Conservation (phyloP, 1,140 invertebrate species). For the Pseudomyrmex pallidus region DNA sequence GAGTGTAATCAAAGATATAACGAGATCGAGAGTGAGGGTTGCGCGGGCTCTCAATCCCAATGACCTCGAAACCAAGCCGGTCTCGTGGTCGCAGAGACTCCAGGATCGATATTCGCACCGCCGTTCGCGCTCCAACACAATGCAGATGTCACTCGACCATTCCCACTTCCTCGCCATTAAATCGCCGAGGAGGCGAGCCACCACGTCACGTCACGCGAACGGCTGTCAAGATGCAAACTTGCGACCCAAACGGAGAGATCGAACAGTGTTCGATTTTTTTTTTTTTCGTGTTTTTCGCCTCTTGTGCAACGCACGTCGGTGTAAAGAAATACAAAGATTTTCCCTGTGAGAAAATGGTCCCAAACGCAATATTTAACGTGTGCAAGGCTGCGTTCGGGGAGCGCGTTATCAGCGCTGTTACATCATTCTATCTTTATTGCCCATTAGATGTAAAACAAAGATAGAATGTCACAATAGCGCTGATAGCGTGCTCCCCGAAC, state of each 20-base stretch:
- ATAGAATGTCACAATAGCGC: too few relatives aligned
- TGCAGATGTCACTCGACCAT: constrained; percentile 62
- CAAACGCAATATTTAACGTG: too few relatives aligned
- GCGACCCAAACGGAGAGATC: not conserved
- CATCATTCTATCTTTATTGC: too few relatives aligned
- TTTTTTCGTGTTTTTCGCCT: too few relatives aligned
- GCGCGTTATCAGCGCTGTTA: too few relatives aligned
- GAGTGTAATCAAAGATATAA: constrained; percentile 26
- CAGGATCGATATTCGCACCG: constrained; percentile 76
- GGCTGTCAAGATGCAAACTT: not conserved
- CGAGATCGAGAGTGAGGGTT: constrained; percentile 73
- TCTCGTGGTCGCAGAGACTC: constrained; percentile 49
- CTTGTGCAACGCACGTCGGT: too few relatives aligned
- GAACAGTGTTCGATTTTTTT: not conserved
- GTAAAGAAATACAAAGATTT: not conserved
- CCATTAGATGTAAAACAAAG: too few relatives aligned
- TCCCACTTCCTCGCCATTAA: constrained; percentile 21
- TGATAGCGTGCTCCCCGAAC: too few relatives aligned
- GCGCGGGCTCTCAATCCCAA: constrained; percentile 67
- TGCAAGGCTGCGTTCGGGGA: too few relatives aligned
- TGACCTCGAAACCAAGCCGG: constrained; percentile 78
- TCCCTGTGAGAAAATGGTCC: not conserved
- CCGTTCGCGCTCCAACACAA: constrained; percentile 65
- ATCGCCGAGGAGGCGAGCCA: not conserved
- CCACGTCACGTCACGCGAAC: not conserved